phyloP scores from a whole-genome alignment of 1,140 invertebrate genomes.

The Aradophagus sp. region DNA sequence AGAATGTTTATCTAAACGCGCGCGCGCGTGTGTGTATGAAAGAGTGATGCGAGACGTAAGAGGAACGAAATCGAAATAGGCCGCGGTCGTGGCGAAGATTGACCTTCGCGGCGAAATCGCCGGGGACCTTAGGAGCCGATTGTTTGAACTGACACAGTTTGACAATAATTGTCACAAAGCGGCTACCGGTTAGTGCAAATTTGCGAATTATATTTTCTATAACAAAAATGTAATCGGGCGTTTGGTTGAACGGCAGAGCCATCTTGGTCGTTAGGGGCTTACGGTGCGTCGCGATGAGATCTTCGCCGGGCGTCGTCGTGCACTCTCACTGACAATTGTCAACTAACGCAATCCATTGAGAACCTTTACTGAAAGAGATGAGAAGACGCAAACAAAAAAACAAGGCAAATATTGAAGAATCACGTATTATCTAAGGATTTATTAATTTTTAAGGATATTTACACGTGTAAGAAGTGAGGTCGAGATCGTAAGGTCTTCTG shows the following conservation, averaged over 20 bases:
- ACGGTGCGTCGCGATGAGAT: constrained; percentile 15
- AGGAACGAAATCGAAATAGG: no score
- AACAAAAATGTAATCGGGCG: no score
- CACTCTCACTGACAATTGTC: constrained; percentile 19
- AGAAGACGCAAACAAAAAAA: no score
- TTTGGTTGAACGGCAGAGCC: constrained; percentile 6
- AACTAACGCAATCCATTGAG: constrained; percentile 32
- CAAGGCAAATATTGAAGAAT: no score
- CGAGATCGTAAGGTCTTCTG: constrained; percentile 64
- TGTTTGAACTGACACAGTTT: constrained; percentile 29
- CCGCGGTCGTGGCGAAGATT: constrained; percentile 15
- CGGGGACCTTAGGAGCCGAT: constrained; percentile 4
- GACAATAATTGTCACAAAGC: constrained; percentile 39
- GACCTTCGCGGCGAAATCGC: neutral
- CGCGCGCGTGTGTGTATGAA: no score
- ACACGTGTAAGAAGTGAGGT: constrained; percentile 66
- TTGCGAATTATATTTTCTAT: constrained; percentile 41
- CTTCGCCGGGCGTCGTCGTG: constrained; percentile 8
- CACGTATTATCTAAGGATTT: constrained; percentile 69
- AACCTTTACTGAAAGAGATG: constrained; percentile 59
- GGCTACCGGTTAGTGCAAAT: constrained; percentile 10
- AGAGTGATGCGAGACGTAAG: no score
- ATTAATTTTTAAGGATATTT: constrained; percentile 72
- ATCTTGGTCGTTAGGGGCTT: no score
- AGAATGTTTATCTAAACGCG: no score